A percentile compares a stretch with the other conserved stretches of the same genome.
Evolutionary conservation across 2,888 invertebrate genomes (phyloP).

Genomic region (Gastrophysa polygoni): DNA sequence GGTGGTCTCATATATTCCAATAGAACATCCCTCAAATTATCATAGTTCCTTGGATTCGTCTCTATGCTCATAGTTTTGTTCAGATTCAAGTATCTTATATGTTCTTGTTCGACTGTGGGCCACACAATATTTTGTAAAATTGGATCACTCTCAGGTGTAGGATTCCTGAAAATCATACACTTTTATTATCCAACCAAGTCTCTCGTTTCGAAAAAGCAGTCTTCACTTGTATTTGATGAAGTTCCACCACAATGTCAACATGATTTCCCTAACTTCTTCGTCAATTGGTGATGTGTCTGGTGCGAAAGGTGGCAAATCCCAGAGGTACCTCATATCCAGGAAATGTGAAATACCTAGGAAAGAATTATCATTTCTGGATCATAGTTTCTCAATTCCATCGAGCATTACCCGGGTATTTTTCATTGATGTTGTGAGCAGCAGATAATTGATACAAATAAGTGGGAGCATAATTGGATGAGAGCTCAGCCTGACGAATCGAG

Average conservation of each 20-base stretch:
- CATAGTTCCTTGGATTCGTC: constrained; percentile 5
- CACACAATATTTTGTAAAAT: constrained; percentile 16
- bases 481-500: constrained; percentile 11
- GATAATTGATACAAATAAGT: constrained; percentile 21
- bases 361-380: too few relatives aligned
- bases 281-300: neutral
- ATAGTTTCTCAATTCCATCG: too few relatives aligned
- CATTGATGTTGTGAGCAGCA: neutral
- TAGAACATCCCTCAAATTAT: neutral
- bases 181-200: too few relatives aligned
- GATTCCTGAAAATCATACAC: constrained; percentile 10
- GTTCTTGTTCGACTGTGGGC: constrained; percentile 3
- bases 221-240: constrained; percentile 26
- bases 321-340: constrained; percentile 5
- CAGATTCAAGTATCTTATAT: constrained; percentile 18
- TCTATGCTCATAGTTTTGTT: constrained; percentile 11
- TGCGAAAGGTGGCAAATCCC: neutral
- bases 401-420: neutral
- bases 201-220: neutral
- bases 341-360: neutral
- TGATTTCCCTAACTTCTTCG: constrained; percentile 3
- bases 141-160: constrained; percentile 17
- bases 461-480: constrained; percentile 15
- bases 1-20: neutral
- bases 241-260: constrained; percentile 20